Conservation (phyloP, 2,888 invertebrate genomes). For the Phoronis australis region DNA sequence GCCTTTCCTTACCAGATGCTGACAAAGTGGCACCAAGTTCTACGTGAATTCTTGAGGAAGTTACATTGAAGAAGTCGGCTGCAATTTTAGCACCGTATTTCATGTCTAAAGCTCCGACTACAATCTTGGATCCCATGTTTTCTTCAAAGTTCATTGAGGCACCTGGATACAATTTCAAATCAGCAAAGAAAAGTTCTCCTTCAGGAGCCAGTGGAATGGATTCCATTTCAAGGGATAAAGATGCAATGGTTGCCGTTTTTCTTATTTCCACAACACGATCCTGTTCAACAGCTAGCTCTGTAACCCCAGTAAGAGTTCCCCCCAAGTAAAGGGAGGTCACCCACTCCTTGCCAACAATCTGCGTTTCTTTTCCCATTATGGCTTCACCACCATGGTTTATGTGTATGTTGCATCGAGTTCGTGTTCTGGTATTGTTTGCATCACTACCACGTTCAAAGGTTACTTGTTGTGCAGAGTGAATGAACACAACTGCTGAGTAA, state of each 20-base stretch:
- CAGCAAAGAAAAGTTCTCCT: not conserved
- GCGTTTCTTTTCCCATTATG: slow-evolving; percentile 29
- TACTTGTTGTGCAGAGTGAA: slow-evolving; percentile 25
- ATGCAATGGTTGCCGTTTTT: not conserved
- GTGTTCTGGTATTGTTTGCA: slow-evolving; percentile 20
- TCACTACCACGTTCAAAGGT: slow-evolving; percentile 22
- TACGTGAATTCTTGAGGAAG: slow-evolving; percentile 20
- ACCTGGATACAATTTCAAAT: slow-evolving; percentile 29
- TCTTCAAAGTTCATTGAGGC: slow-evolving; percentile 24
- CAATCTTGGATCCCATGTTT: slow-evolving; percentile 26
- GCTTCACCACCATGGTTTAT: slow-evolving; percentile 34
- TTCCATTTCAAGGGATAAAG: not conserved
- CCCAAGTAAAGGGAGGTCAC: slow-evolving; percentile 27
- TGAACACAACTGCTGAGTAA: slow-evolving; percentile 28
- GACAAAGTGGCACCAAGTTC: slow-evolving; percentile 27
- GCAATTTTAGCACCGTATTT: slow-evolving; percentile 23
- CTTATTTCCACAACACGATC: not conserved
- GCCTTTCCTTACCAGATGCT: slow-evolving; percentile 19
- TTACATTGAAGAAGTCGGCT: slow-evolving; percentile 28
- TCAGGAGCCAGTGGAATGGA: not conserved
- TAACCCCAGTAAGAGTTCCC: slow-evolving; percentile 25
- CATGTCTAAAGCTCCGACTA: slow-evolving; percentile 21
- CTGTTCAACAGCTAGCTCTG: slow-evolving; percentile 17
- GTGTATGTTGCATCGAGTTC: slow-evolving; percentile 29
- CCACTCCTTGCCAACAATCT: slow-evolving; percentile 24